A percentile compares a stretch with the other conserved stretches of the same genome.
phyloP scores from a whole-genome alignment of 2,113 vertebrate genomes.

The Oriolus oriolus region DNA sequence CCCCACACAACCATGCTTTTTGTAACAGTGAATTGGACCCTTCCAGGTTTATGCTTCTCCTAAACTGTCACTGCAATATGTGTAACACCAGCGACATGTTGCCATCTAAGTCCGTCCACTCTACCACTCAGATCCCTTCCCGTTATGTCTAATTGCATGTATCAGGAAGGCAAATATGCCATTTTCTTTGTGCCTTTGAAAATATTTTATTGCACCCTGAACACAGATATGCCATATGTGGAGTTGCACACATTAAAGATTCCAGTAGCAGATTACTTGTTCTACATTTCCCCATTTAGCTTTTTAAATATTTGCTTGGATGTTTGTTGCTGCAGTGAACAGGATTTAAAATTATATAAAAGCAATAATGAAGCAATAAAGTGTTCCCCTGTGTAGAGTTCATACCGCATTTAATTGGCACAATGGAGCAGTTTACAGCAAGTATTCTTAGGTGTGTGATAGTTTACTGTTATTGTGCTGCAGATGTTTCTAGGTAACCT shows the following conservation, averaged over 20 bases:
- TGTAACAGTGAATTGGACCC: background rate
- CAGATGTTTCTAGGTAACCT: conserved; percentile 52
- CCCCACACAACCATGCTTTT: accelerated
- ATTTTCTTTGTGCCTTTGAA: background rate
- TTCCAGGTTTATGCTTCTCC: background rate
- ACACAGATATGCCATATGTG: background rate
- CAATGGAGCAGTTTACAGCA: conserved; percentile 20
- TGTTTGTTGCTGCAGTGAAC: conserved; percentile 55
- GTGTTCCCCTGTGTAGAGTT: conserved; percentile 46
- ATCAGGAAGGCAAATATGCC: background rate
- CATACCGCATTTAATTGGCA: conserved; percentile 48
- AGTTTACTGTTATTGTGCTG: conserved; percentile 14
- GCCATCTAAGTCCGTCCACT: background rate
- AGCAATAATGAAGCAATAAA: conserved; percentile 46
- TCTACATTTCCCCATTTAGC: conserved; percentile 24
- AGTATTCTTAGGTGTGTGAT: background rate
- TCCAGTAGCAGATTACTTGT: background rate
- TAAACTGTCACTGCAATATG: background rate
- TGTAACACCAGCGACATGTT: background rate
- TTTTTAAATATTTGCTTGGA: conserved; percentile 46
- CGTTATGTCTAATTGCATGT: background rate
- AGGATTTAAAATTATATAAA: conserved; percentile 62
- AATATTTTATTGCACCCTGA: background rate
- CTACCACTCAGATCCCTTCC: background rate
- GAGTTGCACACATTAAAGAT: background rate